Base-by-base conservation (phyloP, 2,888 invertebrate species). In the Platycnemis pennipes region DNA sequence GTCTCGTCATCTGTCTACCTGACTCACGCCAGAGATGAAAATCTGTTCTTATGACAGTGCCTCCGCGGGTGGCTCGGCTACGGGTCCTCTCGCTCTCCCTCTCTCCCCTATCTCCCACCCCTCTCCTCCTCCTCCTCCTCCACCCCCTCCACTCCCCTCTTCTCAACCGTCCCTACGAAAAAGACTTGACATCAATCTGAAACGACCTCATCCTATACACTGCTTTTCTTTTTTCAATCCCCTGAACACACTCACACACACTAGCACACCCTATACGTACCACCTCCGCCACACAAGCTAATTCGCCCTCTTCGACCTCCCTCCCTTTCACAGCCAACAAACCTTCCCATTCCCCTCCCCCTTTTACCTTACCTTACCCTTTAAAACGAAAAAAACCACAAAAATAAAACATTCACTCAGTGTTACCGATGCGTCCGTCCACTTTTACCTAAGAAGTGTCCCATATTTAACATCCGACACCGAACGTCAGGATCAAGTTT, bases 101-200 rank as follows among this genome's bases (percentile, higher is more conserved):
- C 77, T 11, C 13, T 13, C 13, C 31, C 53, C 37, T 16, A 3
- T n/a, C 44, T 16, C 45, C n/a, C 42, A 1, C 45, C 26, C 37
- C 63, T n/a, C 26, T 26, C 63, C 26, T 26, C 37, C 69, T 8
- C 69, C 11, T 2, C 44, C 87, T 4, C 87, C 19, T 45, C 5
- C 86, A 42, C 19, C 16, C 37, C 44, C 44, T 5, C 2, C 42
- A 42, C 42, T 42, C 44, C 86, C 42, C 42, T 16, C 1, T 13
- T 44, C 42, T 16, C 53, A 16, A 53, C 89, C 89, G 53, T 56
- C 42, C 89, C 89, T n/a, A 53, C 26, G 63, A 42, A 91, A 91
- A 63, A 91, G 63, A 91, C 91, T 91, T 45, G 63, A 91, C 96
- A 96, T 96, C 96, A 96, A 96, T 96, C 96, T 96, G 96, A 96